Base-by-base conservation (phyloP, 2,113 vertebrate genomes). In the Oreochromis tanganicae region DNA sequence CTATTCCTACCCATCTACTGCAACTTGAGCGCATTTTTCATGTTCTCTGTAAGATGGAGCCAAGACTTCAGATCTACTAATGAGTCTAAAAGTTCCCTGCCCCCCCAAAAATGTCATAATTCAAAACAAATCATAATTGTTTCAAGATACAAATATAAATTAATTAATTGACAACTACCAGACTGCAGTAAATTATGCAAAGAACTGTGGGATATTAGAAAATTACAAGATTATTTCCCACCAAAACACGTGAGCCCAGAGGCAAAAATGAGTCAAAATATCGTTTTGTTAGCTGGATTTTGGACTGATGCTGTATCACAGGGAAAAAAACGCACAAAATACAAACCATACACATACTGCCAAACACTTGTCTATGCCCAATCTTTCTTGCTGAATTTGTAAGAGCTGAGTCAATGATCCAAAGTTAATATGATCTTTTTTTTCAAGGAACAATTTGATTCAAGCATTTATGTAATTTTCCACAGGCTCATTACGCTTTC, bases 1-100 rank as follows among this genome's bases (percentile, higher is more conserved):
- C 43, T 32, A 36, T 79, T 79, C 48, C 73, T 50, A 79, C 46
- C 48, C 73, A 79, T 79, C 73, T 54, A n/a, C 10, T 75, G 43
- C 71, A 50, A 75, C 43, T 75, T 75, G 24, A 54, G 29, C 50
- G 48, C 48, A 54, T 54, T 54, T 79, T 79, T 54, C 48, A 36
- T 54, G 48, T 52, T 52, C 48, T 54, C 43, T 5, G 10, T 32
- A 32, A 11, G 16, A 19, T 50, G 43, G 24, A 50, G 71, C 16
- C 29, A 5, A 50, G 43, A 50, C 9, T 75, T 50, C 43, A 50
- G 21, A 75, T 17, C 43, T 75, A 48, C 41, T 19, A 75, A 75
- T 75, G 71, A 48, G 9, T 48, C 21, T 29, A 75, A 68, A 68
- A 12, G 43, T 50, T 75, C 43, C 24, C 14, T 75, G 41, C 5